Evolutionary conservation across 2,113 vertebrate species (phyloP).

Genomic region (Apistogramma diplotaenia): DNA sequence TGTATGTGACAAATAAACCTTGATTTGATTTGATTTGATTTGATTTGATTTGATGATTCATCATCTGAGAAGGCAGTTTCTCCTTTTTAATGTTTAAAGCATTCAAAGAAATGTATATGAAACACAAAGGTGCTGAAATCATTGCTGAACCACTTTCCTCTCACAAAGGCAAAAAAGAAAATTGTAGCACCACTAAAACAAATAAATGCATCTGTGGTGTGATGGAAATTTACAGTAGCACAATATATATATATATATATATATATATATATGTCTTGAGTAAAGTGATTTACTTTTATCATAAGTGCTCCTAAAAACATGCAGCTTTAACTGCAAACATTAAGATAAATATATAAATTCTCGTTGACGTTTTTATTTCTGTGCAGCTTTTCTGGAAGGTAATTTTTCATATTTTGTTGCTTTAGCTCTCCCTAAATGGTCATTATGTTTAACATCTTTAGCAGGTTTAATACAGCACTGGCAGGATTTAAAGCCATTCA

Average conservation of each 20-base stretch:
- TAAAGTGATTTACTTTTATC: not conserved
- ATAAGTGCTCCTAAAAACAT: not conserved
- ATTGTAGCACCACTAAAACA: not conserved
- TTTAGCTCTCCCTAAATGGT: not conserved
- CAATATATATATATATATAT: too few species aligned
- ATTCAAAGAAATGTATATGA: conserved; percentile 16
- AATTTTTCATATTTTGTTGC: not conserved
- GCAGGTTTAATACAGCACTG: not conserved
- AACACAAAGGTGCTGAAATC: conserved; percentile 10
- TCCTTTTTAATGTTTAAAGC: conserved; percentile 14
- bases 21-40: too few species aligned
- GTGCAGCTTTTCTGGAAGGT: not conserved
- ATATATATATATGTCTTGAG: too few species aligned
- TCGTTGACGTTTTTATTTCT: not conserved
- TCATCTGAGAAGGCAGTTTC: conserved; percentile 1
- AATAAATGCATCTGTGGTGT: not conserved
- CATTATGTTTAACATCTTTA: not conserved
- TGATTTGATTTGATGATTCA: too few species aligned
- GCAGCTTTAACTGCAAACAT: not conserved
- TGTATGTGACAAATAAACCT: too few species aligned
- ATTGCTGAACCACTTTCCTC: not conserved
- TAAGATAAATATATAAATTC: not conserved
- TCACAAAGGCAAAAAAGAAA: not conserved
- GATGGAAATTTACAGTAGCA: not conserved
- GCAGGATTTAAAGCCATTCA: not conserved